These are phyloP conservation scores for Drosophila formosana DNA, from an alignment of 2,888 invertebrate species.

Conservation along the genomic window DNA sequence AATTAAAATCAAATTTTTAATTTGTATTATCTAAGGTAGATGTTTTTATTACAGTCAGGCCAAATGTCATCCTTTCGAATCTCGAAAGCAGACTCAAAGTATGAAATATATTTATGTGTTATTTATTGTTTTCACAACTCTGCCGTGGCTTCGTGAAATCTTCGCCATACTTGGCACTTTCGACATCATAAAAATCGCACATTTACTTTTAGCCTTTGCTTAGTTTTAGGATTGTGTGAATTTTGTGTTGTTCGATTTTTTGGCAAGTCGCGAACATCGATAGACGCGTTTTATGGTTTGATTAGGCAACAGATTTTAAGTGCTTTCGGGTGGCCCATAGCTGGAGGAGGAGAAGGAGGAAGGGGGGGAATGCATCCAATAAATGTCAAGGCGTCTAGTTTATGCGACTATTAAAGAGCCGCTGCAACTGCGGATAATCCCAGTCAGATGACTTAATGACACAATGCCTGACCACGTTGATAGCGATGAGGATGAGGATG, in stretches of 20 bases:
- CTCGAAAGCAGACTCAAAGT: not conserved
- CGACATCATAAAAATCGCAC: slow-evolving; percentile 4
- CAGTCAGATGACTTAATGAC: slow-evolving; percentile 62
- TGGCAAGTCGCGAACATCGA: slow-evolving; percentile 30
- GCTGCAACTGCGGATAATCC: slow-evolving; percentile 53
- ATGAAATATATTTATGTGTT: not conserved
- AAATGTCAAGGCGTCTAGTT: slow-evolving; percentile 62
- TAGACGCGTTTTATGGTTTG: slow-evolving; percentile 39
- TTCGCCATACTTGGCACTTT: not conserved
- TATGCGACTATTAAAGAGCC: slow-evolving; percentile 60
- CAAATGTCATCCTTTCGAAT: not conserved
- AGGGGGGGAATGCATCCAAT: slow-evolving; percentile 34
- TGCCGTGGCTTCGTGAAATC: not conserved
- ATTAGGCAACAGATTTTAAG: slow-evolving; percentile 25
- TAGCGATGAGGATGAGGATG: slow-evolving; percentile 11
- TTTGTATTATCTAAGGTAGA: too few species aligned
- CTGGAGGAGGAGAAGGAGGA: not conserved
- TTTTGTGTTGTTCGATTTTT: not conserved
- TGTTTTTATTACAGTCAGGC: too few species aligned
- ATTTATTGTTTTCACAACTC: slow-evolving; percentile 2
- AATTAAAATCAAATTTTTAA: too few species aligned
- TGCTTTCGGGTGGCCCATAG: slow-evolving; percentile 10
- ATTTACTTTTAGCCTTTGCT: not conserved
- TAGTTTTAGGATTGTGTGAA: slow-evolving; percentile 6
- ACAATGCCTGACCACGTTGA: slow-evolving; percentile 50